Evolutionary conservation across 2,888 invertebrate species (phyloP), one percentile per base, ranked within the genome.

Genomic region (Sussaba pulchella): DNA sequence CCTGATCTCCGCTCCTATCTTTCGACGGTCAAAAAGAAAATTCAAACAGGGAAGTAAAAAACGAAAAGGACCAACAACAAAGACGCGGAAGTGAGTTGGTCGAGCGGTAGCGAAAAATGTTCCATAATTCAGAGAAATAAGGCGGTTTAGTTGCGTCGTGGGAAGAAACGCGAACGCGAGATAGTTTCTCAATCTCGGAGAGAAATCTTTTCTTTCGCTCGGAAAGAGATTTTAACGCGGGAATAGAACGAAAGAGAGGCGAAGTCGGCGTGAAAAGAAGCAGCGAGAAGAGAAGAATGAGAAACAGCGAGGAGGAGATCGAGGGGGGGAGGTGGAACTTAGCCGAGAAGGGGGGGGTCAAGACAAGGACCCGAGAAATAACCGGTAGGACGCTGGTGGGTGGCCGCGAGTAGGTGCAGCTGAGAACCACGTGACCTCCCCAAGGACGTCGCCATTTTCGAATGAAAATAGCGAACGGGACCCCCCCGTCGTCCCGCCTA

Each of bases 361-460:
- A 19, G 19, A 9, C 5, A 19, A 19, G 47, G 21, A 50, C 50
- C 50, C 76, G 69, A 81, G 70, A 81, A 78, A n/a, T n/a, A 80
- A 76, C 80, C 83, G 83, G 78, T 83, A 84, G 84, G 76, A 78
- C 69, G 80, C 81, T 86, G 87, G 87, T 87, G 85, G 87, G 87
- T 86, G 87, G 85, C 84, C 85, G 76, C 59, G 78, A 82, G 84
- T 88, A 87, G 88, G 88, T 87, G 88, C 85, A 87, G 84, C 85
- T 83, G 82, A 80, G 74, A 75, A 85, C 86, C 89, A 90, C 89
- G 90, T 90, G 91, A 89, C 88, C 90, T 87, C 87, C 21, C 73
- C 91, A 90, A 91, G 90, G 91, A 90, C 91, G 89, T 85, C 85
- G 88, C 88, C 88, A 88, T 89, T 88, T 88, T 87, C 82, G 83